Percentiles rank a stretch among this genome's conserved stretches.
phyloP scores from a whole-genome alignment of 2,888 invertebrate genomes.

The Pachydiplax longipennis region DNA sequence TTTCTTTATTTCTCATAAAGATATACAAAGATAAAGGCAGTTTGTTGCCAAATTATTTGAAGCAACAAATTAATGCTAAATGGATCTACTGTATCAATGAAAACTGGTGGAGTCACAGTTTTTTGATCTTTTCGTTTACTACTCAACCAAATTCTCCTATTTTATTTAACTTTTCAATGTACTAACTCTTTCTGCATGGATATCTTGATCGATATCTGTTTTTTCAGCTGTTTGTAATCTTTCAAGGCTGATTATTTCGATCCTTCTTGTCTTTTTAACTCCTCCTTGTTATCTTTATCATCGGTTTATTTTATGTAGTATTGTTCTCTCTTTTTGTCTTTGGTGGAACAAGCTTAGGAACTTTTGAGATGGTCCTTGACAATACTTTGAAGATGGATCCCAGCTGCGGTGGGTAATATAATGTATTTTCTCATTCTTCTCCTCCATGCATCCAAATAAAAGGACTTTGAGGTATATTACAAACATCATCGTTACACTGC shows the following conservation, averaged over 20 bases:
- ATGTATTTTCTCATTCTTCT: slow-evolving; percentile 61
- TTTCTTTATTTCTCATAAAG: slow-evolving; percentile 29
- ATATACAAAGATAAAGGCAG: background rate
- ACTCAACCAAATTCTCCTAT: slow-evolving; percentile 39
- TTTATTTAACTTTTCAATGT: slow-evolving; percentile 47
- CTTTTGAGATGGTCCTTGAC: slow-evolving; percentile 93
- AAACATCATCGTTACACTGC: slow-evolving; percentile 52
- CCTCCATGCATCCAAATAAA: slow-evolving; percentile 64
- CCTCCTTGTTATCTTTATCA: slow-evolving; percentile 55
- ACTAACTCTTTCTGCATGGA: slow-evolving; percentile 49
- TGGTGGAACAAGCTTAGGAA: slow-evolving; percentile 70
- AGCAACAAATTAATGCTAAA: slow-evolving; percentile 26
- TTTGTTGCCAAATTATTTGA: slow-evolving; percentile 4
- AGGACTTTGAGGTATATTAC: slow-evolving; percentile 85
- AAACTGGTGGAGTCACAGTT: slow-evolving; percentile 6
- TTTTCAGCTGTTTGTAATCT: slow-evolving; percentile 47
- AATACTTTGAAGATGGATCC: slow-evolving; percentile 15
- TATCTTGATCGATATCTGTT: slow-evolving; percentile 48
- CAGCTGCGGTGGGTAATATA: slow-evolving; percentile 45
- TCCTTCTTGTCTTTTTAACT: slow-evolving; percentile 60
- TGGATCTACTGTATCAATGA: slow-evolving; percentile 9
- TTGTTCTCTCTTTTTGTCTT: slow-evolving; percentile 52
- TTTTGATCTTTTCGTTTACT: slow-evolving; percentile 28
- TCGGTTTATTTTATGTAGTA: slow-evolving; percentile 56
- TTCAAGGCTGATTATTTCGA: slow-evolving; percentile 51